Evolutionary conservation across 1,140 invertebrate genomes (phyloP).

Genomic region (Sinella curviseta): DNA sequence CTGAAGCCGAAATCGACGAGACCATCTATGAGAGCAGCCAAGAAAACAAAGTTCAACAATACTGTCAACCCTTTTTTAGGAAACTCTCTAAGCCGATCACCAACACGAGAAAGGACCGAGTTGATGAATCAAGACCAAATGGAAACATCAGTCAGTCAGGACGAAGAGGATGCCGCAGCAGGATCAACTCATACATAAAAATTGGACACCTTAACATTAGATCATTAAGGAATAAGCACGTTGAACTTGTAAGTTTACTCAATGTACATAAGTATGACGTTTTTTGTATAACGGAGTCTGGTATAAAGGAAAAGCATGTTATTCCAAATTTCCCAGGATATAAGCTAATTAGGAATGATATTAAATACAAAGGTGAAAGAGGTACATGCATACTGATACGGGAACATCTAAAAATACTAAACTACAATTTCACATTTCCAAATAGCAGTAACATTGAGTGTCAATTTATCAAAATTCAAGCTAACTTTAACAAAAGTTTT

Average conservation of each 20-base stretch:
- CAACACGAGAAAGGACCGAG: background rate
- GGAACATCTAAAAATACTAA: background rate
- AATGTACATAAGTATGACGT: background rate
- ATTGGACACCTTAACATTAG: conserved; percentile 8
- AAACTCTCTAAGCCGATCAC: background rate
- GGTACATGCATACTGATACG: background rate
- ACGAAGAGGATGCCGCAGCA: background rate
- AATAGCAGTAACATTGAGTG: background rate
- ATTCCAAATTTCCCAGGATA: background rate
- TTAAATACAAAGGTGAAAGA: background rate
- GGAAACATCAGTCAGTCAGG: too few relatives aligned
- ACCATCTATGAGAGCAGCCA: background rate
- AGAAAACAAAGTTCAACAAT: background rate
- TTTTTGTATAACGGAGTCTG: background rate
- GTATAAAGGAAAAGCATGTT: background rate
- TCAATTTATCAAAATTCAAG: background rate
- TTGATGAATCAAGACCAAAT: background rate
- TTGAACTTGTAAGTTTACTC: background rate
- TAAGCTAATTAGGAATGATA: background rate
- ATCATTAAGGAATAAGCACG: background rate
- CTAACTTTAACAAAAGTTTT: background rate
- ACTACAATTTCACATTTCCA: background rate
- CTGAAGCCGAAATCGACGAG: too few relatives aligned
- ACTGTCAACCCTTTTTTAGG: background rate
- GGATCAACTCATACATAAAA: background rate